These are phyloP conservation scores for Araneus ventricosus DNA, from an alignment of 1,140 invertebrate genomes.

Conservation along the genomic window DNA sequence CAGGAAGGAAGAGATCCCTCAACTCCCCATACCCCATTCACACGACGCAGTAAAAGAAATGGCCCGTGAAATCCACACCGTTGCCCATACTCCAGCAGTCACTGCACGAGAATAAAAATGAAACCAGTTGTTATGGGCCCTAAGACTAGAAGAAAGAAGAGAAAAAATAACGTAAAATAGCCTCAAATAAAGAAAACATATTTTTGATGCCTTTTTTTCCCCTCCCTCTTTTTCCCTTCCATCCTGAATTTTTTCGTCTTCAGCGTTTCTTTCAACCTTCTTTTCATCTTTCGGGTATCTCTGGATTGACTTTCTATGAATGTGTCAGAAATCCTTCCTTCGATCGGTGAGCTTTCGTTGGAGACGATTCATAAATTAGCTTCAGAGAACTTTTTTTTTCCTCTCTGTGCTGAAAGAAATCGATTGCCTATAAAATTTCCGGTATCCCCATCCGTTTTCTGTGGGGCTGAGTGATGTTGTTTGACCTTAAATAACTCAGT, in stretches of 20 bases:
- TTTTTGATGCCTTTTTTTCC: background rate
- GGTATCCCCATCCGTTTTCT: conserved; percentile 21
- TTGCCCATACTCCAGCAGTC: conserved; percentile 1
- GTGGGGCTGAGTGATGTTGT: background rate
- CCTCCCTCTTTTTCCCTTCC: background rate
- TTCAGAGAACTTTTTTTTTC: background rate
- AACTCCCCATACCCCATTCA: background rate
- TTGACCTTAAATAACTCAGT: conserved; percentile 41
- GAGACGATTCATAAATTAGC: conserved; percentile 54
- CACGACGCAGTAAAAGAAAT: conserved; percentile 52
- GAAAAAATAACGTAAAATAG: conserved; percentile 23
- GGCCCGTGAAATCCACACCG: conserved; percentile 38
- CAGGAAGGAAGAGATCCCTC: conserved; percentile 40
- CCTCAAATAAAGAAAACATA: conserved; percentile 51
- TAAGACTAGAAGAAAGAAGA: background rate
- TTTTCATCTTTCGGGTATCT: background rate
- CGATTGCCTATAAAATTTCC: conserved; percentile 52
- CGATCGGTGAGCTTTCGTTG: conserved; percentile 15
- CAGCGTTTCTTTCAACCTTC: background rate
- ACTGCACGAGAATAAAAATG: conserved; percentile 27
- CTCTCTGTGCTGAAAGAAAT: conserved; percentile 8
- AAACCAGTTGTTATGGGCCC: conserved; percentile 7
- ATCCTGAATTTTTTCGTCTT: background rate
- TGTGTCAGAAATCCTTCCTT: conserved; percentile 50
- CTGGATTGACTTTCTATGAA: conserved; percentile 48